These are phyloP conservation scores for Heterohyrax brucei DNA, from an alignment of 2,797 vertebrate genomes.

Conservation along the genomic window DNA sequence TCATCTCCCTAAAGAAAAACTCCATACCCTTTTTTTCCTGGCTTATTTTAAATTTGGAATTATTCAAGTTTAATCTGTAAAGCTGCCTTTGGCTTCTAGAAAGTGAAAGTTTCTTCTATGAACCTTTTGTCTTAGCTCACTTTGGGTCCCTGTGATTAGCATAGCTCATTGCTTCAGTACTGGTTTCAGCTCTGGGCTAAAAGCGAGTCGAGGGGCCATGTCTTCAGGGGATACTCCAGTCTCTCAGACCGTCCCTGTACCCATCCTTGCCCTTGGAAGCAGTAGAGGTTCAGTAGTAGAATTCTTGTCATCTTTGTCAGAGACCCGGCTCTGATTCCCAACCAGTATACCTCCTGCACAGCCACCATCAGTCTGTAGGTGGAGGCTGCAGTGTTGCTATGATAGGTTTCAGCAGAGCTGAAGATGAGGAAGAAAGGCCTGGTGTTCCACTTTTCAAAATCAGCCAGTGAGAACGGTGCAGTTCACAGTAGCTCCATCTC, in stretches of 20 bases:
- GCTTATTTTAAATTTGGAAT: neutral
- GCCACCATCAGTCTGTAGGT: neutral
- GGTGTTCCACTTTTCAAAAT: neutral
- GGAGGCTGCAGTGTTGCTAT: neutral
- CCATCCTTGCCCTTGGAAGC: neutral
- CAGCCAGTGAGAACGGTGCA: neutral
- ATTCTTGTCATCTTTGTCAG: neutral
- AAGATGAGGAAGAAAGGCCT: neutral
- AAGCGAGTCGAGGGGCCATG: too few species aligned
- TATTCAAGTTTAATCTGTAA: neutral
- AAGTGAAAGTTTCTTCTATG: neutral
- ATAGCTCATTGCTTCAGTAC: too few species aligned
- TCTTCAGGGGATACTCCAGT: too few species aligned
- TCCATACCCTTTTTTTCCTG: neutral
- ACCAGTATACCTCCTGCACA: neutral
- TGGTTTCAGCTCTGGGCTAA: too few species aligned
- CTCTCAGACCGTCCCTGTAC: too few species aligned
- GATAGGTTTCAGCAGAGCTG: neutral
- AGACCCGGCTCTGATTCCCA: neutral
- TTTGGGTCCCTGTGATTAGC: neutral
- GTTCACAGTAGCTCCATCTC: neutral
- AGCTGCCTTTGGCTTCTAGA: constrained; percentile 12
- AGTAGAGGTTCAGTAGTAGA: neutral
- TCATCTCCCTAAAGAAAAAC: neutral
- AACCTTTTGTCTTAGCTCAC: neutral